A percentile compares a stretch with the other conserved stretches of the same genome.
Evolutionary conservation across 1,140 invertebrate genomes (phyloP).

Genomic region (Sycophaga agraensis): DNA sequence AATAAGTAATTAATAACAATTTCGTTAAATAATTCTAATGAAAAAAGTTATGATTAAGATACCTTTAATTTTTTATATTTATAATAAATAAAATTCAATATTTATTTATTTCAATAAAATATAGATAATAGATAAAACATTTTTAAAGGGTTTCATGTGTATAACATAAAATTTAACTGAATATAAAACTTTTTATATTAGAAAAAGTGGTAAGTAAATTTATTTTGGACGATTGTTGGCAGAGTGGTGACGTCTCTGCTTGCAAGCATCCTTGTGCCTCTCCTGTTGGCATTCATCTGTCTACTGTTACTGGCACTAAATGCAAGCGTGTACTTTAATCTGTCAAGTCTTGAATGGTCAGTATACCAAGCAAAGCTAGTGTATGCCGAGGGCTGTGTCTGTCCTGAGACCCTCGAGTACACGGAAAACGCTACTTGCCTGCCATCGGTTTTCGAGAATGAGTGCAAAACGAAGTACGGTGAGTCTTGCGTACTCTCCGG

Average conservation of each 20-base stretch:
- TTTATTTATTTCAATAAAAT: too few relatives aligned
- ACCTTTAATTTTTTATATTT: too few relatives aligned
- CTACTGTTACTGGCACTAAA: background rate
- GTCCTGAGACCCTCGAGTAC: background rate
- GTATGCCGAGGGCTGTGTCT: background rate
- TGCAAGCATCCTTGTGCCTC: background rate
- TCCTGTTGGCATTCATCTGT: background rate
- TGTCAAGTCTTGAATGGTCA: background rate
- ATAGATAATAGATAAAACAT: too few relatives aligned
- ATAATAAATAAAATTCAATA: too few relatives aligned
- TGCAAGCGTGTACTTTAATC: background rate
- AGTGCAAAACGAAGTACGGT: background rate
- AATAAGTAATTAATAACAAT: too few relatives aligned
- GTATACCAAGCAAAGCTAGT: background rate
- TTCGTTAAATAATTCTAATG: too few relatives aligned
- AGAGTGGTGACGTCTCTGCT: background rate
- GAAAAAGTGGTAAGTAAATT: too few relatives aligned
- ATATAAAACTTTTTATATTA: too few relatives aligned
- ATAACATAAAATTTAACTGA: too few relatives aligned
- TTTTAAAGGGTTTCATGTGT: too few relatives aligned
- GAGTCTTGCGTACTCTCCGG: background rate
- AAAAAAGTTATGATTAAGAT: too few relatives aligned
- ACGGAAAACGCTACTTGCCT: background rate
- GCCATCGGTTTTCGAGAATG: background rate
- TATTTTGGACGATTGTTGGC: background rate